phyloP scores from a whole-genome alignment of 2,888 invertebrate genomes.

The Drosophila dives region DNA sequence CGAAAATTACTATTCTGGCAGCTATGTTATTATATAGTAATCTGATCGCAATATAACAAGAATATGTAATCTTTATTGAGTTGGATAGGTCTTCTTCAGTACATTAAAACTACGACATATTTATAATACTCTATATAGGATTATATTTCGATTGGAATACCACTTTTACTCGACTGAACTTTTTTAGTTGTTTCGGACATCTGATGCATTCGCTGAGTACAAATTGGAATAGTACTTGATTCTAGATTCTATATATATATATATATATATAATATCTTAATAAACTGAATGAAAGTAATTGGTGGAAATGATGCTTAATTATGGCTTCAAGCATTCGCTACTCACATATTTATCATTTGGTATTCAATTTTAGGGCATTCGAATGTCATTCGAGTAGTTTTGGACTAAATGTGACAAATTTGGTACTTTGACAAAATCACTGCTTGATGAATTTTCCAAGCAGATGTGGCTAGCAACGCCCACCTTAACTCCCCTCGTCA shows the following conservation, averaged over 20 bases:
- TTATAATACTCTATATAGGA: neutral
- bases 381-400: conserved; percentile 3
- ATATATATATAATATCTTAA: neutral
- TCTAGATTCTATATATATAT: no score
- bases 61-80: neutral
- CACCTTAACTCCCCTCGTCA: conserved; percentile 2
- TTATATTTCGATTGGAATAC: neutral
- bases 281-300: neutral
- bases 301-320: neutral
- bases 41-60: neutral
- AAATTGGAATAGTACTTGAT: neutral
- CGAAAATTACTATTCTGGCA: neutral
- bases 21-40: neutral
- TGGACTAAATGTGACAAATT: conserved; percentile 1
- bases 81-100: neutral
- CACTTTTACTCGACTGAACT: neutral
- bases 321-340: neutral
- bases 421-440: conserved; percentile 4
- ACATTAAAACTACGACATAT: neutral
- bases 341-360: neutral
- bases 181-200: neutral
- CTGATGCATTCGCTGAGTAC: neutral
- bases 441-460: conserved; percentile 56
- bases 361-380: neutral
- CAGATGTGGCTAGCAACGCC: conserved; percentile 64